phyloP scores from a whole-genome alignment of 64 coral and sea anemone genomes.

The Porites lutea region DNA sequence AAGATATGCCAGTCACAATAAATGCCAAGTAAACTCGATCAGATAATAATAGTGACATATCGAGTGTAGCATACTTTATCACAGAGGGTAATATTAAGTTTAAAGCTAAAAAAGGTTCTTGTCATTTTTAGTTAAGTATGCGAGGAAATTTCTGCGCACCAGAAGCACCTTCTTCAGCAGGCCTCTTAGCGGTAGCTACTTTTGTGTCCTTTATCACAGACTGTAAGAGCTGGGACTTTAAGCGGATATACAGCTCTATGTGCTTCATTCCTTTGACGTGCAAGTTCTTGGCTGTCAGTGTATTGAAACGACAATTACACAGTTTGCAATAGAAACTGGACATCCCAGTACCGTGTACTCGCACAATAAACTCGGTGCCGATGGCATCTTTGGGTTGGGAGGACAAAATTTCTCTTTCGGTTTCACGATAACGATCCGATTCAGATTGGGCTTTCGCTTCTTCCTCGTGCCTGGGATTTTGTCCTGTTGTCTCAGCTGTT shows the following conservation, averaged over 20 bases:
- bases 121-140: background rate
- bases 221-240: slow-evolving; percentile 74
- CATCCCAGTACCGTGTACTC: slow-evolving; percentile 47
- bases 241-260: slow-evolving; percentile 83
- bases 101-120: no score
- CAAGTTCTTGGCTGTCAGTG: slow-evolving; percentile 85
- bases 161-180: background rate
- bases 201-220: slow-evolving; percentile 54
- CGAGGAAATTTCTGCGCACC: background rate
- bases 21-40: no score
- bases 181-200: background rate
- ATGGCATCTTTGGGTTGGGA: slow-evolving; percentile 67
- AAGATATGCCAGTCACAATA: no score
- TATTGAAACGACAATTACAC: slow-evolving; percentile 84
- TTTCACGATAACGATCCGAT: slow-evolving; percentile 23
- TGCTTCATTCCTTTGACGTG: slow-evolving; percentile 91
- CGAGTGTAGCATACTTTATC: no score
- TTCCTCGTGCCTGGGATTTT: background rate
- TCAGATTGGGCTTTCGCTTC: background rate
- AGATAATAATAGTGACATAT: no score
- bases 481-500: background rate
- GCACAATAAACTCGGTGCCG: slow-evolving; percentile 76
- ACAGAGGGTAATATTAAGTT: no score
- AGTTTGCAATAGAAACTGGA: slow-evolving; percentile 84
- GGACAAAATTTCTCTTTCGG: slow-evolving; percentile 38